These are phyloP conservation scores for Anodontia alba DNA, from an alignment of 2,888 invertebrate species.

Conservation along the genomic window DNA sequence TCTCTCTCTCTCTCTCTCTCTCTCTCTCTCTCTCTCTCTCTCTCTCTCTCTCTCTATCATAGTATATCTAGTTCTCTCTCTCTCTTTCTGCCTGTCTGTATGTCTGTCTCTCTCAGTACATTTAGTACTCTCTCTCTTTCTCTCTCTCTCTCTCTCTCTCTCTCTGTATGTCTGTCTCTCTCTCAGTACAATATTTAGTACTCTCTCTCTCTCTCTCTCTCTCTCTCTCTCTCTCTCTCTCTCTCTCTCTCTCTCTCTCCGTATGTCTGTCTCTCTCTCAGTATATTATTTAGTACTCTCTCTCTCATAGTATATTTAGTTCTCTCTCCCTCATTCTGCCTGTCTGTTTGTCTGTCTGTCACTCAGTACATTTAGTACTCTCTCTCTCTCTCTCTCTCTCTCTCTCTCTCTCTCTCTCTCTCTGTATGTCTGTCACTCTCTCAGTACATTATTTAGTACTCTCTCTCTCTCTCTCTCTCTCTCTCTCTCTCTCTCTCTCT, in stretches of 20 bases:
- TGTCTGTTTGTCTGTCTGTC: too few species aligned
- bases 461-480: constrained; percentile 11
- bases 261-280: constrained; percentile 21
- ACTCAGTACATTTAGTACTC: neutral
- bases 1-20: too few species aligned
- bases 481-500: constrained; percentile 18
- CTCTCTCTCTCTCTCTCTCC: constrained; percentile 12
- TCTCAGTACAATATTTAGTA: constrained; percentile 4
- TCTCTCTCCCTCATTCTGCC: constrained; percentile 7
- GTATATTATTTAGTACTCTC: neutral
- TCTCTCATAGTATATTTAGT: neutral
- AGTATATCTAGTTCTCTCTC: too few species aligned
- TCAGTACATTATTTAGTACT: too few species aligned
- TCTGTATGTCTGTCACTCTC: neutral
- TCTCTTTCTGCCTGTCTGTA: too few species aligned
- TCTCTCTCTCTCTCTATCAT: too few species aligned
- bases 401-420: constrained; percentile 18
- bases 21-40: too few species aligned
- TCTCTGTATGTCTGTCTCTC: too few species aligned
- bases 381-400: constrained; percentile 11
- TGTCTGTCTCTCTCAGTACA: too few species aligned
- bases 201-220: constrained; percentile 27
- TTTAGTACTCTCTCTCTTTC: constrained; percentile 15
- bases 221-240: constrained; percentile 9
- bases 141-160: constrained; percentile 28